Evolutionary conservation across 2,113 vertebrate genomes (phyloP), one percentile per base, ranked within the genome.

Genomic region (Thermophis baileyi): DNA sequence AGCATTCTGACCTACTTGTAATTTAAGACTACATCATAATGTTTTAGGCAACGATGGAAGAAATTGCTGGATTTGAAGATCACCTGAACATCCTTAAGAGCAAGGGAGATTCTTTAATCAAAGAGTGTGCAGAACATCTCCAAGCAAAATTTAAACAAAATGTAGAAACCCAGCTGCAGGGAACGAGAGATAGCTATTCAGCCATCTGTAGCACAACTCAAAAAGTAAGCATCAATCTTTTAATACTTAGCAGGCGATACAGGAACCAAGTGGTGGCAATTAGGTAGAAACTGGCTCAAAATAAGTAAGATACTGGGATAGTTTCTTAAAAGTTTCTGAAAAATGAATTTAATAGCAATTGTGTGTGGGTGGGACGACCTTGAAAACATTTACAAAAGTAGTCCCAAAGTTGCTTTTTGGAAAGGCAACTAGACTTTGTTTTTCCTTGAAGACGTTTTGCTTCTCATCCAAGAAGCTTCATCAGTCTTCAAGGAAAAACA

Each of bases 121-220:
- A 92, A 94, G 98, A 98, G 86, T 99, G 99, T 95, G 96, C 97
- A 0, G 99, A 99, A 90, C 98, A 98, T 57, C 98, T 99, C 91
- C 99, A 99, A 97, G 97, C 96, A 87, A 98, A 98, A 93, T 98
- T 99, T 92, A 98, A 98, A 94, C 99, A 99, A 97, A 99, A 98
- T 63, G 97, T 99, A 93, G 98, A 98, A 69, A 97, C 96, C 49
- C 99, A 99, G 93, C 98, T 99, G 95, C 99, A 99, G 97, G 99
- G 99, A 91, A 98, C 98, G 2, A 98, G 96, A 95, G 99, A 99
- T 96, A 99, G 99, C 94, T 99, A 99, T 96, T 99, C 98, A 0
- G 99, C 99, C 74, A 98, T 99, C 98, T 99, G 99, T 96, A 99
- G 98, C 95, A 99, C 99, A 6, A 99, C 99, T 1, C 99, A 99